Evolutionary conservation across 37 sponge, comb jelly and placozoan genomes (phyloP).

Genomic region (Crambe crambe): DNA sequence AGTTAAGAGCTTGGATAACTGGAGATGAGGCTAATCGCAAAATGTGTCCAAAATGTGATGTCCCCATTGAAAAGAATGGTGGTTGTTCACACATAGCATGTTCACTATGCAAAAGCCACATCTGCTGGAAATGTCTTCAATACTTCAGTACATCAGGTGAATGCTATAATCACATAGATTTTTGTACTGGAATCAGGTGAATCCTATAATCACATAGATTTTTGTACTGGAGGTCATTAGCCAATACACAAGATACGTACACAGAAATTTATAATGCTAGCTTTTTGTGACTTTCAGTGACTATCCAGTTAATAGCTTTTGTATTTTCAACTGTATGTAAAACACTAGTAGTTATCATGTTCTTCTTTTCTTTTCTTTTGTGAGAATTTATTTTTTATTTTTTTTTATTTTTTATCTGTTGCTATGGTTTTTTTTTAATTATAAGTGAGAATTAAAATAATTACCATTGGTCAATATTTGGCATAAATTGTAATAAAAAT

Average conservation of each 20-base stretch:
- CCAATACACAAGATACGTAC: too few relatives aligned
- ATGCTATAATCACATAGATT: slow-evolving; percentile 68
- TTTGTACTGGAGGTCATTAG: too few relatives aligned
- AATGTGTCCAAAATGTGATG: slow-evolving; percentile 60
- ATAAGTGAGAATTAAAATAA: too few relatives aligned
- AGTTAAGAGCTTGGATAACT: slow-evolving; percentile 42
- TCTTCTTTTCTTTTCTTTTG: too few relatives aligned
- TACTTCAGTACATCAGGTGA: slow-evolving; percentile 28
- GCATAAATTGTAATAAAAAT: background rate
- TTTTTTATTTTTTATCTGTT: too few relatives aligned
- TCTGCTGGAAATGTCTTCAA: slow-evolving; percentile 69
- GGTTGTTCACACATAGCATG: slow-evolving; percentile 59
- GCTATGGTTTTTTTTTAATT: too few relatives aligned
- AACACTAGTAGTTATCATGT: too few relatives aligned
- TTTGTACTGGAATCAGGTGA: slow-evolving; percentile 17
- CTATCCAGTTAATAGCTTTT: too few relatives aligned
- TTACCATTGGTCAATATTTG: background rate
- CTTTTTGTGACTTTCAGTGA: too few relatives aligned
- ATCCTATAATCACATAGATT: slow-evolving; percentile 64
- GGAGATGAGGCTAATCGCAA: slow-evolving; percentile 33
- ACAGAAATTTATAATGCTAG: too few relatives aligned
- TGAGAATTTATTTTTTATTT: too few relatives aligned
- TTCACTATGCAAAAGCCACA: slow-evolving; percentile 32
- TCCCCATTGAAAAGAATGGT: slow-evolving; percentile 66
- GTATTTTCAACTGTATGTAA: too few relatives aligned